A percentile compares a stretch with the other conserved stretches of the same genome.
Conservation (phyloP, 92 coral and sea anemone genomes). For the Actinostola sp. region DNA sequence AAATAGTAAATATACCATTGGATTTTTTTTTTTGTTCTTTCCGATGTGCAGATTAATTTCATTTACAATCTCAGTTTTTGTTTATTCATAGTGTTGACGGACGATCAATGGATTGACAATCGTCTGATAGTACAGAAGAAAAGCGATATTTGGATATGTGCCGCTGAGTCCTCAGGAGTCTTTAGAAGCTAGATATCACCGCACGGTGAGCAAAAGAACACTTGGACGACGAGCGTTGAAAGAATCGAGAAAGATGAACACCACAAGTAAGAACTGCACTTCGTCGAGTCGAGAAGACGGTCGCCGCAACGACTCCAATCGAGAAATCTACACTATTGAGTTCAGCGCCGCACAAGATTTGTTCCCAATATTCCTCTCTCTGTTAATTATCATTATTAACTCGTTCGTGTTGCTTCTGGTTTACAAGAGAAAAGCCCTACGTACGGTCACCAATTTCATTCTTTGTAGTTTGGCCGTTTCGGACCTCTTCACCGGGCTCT, state of each 20-base stretch:
- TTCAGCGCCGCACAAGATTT: slow-evolving; percentile 57
- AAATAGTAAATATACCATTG: neutral
- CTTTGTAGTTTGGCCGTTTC: slow-evolving; percentile 78
- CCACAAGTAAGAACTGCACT: neutral
- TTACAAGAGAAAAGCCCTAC: slow-evolving; percentile 42
- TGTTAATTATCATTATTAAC: slow-evolving; percentile 58
- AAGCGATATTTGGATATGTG: neutral
- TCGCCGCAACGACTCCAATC: neutral
- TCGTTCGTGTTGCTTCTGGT: slow-evolving; percentile 63
- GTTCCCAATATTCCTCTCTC: slow-evolving; percentile 56
- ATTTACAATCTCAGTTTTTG: neutral
- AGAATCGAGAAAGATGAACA: neutral
- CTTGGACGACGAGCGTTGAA: neutral
- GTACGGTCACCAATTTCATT: slow-evolving; percentile 64
- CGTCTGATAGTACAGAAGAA: neutral
- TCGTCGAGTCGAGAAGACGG: neutral
- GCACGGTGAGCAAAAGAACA: neutral
- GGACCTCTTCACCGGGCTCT: slow-evolving; percentile 72
- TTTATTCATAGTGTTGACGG: neutral
- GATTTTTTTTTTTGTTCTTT: neutral
- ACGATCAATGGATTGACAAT: neutral
- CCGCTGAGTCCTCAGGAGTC: neutral
- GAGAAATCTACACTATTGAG: no score
- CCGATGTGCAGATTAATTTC: neutral
- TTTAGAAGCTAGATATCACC: neutral